Conservation (phyloP, 2,888 invertebrate species). For the Lottia gigantea region DNA sequence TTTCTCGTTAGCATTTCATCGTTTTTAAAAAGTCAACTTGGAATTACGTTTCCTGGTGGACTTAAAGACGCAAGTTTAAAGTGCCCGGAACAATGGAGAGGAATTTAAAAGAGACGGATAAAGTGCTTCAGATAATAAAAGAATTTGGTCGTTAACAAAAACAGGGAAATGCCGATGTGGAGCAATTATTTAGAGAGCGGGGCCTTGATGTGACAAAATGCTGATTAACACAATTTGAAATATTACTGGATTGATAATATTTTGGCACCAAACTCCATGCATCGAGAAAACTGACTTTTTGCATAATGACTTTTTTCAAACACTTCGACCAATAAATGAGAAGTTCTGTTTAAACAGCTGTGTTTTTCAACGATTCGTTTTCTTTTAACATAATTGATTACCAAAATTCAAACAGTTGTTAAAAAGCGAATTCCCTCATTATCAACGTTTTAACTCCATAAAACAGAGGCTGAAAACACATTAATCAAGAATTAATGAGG, state of each 20-base stretch:
- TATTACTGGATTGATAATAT: no score
- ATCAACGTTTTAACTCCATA: background rate
- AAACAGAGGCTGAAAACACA: background rate
- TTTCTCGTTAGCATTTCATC: no score
- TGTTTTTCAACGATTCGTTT: background rate
- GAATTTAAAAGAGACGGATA: slow-evolving; percentile 7
- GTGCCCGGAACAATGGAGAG: background rate
- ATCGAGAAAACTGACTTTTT: slow-evolving; percentile 1
- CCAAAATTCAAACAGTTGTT: background rate
- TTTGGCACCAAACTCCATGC: no score
- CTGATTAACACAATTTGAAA: background rate
- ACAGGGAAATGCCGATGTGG: background rate
- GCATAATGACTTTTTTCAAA: slow-evolving; percentile 4
- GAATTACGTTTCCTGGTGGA: background rate
- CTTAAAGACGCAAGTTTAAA: background rate
- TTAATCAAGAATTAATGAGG: background rate
- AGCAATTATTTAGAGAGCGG: background rate
- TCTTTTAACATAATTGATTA: background rate
- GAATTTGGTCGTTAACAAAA: slow-evolving; percentile 10
- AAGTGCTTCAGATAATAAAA: slow-evolving; percentile 6
- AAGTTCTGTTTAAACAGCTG: background rate
- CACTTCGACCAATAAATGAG: background rate
- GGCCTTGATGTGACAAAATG: slow-evolving; percentile 5
- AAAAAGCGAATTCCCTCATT: background rate
- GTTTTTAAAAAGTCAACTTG: background rate